Conservation (phyloP, 2,113 vertebrate genomes). For the Brachyhypopomus occidentalis region DNA sequence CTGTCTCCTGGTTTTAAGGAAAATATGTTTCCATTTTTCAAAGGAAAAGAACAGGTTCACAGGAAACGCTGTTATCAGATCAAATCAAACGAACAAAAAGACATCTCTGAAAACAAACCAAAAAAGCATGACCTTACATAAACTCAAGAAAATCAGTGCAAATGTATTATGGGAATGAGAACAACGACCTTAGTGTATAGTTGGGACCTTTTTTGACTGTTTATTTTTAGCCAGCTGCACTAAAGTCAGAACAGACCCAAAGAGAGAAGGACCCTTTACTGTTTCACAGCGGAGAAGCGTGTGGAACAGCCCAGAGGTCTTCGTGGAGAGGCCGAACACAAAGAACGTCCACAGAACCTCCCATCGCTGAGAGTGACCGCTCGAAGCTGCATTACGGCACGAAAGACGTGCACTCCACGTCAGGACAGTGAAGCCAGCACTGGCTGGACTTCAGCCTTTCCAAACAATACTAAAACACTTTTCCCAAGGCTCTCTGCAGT, state of each 20-base stretch:
- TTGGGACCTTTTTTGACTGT: neutral
- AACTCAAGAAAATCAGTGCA: neutral
- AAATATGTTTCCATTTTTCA: neutral
- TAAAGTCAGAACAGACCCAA: neutral
- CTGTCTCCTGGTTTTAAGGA: neutral
- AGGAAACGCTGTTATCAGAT: neutral
- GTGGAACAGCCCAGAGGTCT: slow-evolving; percentile 52
- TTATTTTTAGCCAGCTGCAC: neutral
- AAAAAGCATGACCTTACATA: neutral
- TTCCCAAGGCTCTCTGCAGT: neutral
- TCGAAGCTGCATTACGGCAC: slow-evolving; percentile 2
- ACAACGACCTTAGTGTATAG: neutral
- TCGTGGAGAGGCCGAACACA: slow-evolving; percentile 57
- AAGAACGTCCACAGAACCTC: slow-evolving; percentile 59
- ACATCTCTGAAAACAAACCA: neutral
- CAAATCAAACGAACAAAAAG: neutral
- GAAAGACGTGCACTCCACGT: neutral
- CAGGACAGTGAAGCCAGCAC: neutral
- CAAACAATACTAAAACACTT: neutral
- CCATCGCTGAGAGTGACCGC: slow-evolving; percentile 16
- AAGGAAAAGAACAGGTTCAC: neutral
- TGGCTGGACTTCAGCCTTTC: neutral
- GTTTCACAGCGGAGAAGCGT: slow-evolving; percentile 60
- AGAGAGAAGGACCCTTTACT: slow-evolving; percentile 53
- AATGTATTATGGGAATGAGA: neutral